Evolutionary conservation across 2,888 invertebrate species (phyloP).

Genomic region (Tachina grossa): DNA sequence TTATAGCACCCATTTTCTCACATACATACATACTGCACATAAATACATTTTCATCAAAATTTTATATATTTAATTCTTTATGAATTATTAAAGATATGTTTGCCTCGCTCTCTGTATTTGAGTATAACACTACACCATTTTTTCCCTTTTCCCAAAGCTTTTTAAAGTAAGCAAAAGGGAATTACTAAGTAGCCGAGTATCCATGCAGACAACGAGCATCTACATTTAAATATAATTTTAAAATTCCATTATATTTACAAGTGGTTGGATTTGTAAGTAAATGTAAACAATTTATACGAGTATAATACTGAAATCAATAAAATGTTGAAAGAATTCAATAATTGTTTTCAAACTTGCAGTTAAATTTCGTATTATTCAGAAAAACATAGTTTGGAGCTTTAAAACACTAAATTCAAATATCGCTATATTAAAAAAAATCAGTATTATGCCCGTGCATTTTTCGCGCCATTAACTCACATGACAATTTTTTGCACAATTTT

Average conservation of each 20-base stretch:
- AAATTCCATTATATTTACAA: background rate
- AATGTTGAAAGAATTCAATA: background rate
- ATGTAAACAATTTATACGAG: background rate
- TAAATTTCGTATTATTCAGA: no score
- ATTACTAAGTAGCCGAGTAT: conserved; percentile 41
- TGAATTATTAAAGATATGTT: background rate
- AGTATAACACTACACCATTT: background rate
- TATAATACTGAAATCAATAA: background rate
- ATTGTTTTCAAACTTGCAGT: background rate
- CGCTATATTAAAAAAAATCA: no score
- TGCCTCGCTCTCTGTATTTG: background rate
- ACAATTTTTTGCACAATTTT: no score
- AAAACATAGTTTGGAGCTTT: no score
- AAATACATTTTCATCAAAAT: background rate
- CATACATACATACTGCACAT: no score
- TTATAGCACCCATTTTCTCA: background rate
- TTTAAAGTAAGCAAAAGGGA: conserved; percentile 32
- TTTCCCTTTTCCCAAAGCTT: conserved; percentile 16
- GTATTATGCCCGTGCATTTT: no score
- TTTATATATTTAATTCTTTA: background rate
- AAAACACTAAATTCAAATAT: no score
- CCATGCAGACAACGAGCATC: conserved; percentile 27
- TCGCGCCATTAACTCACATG: no score
- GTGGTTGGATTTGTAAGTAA: conserved; percentile 25
- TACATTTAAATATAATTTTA: conserved; percentile 35